A percentile compares a stretch with the other conserved stretches of the same genome.
Evolutionary conservation across 2,113 vertebrate genomes (phyloP).

Genomic region (Ramphastos sulfuratus): DNA sequence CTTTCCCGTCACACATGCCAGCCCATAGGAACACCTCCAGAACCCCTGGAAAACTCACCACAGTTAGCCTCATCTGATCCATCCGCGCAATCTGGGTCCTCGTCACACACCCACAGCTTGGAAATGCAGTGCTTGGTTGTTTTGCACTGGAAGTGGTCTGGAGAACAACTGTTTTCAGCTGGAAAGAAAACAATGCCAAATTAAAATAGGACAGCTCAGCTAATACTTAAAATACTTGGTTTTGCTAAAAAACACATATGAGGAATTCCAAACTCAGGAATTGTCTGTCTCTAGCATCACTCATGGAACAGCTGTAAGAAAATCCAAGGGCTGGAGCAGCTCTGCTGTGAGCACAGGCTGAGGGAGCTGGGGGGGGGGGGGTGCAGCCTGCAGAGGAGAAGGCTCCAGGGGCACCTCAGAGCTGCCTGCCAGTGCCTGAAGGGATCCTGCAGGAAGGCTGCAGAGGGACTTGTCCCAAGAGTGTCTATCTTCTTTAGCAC

Average conservation of each 20-base stretch:
- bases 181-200: conserved; percentile 44
- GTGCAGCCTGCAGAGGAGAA: too few relatives aligned
- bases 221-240: not conserved
- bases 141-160: conserved; percentile 97
- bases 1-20: not conserved
- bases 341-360: too few relatives aligned
- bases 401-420: too few relatives aligned
- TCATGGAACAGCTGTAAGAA: not conserved
- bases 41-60: conserved; percentile 80
- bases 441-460: too few relatives aligned
- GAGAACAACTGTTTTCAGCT: conserved; percentile 98
- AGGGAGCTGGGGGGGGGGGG: too few relatives aligned
- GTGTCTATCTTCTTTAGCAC: not conserved
- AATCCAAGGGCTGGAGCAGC: not conserved
- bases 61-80: conserved; percentile 97
- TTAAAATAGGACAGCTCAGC: not conserved
- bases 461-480: too few relatives aligned
- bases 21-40: not conserved
- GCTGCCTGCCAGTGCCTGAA: too few relatives aligned
- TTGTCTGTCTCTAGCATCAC: not conserved
- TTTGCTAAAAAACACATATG: not conserved
- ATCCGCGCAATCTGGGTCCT: conserved; percentile 96
- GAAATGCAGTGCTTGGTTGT: conserved; percentile 98
- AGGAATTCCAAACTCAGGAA: not conserved
- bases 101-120: conserved; percentile 97